Percentiles rank a stretch among this genome's conserved stretches.
Evolutionary conservation across 2,797 vertebrate species (phyloP).

Genomic region (Hypotaenidia okinawae): DNA sequence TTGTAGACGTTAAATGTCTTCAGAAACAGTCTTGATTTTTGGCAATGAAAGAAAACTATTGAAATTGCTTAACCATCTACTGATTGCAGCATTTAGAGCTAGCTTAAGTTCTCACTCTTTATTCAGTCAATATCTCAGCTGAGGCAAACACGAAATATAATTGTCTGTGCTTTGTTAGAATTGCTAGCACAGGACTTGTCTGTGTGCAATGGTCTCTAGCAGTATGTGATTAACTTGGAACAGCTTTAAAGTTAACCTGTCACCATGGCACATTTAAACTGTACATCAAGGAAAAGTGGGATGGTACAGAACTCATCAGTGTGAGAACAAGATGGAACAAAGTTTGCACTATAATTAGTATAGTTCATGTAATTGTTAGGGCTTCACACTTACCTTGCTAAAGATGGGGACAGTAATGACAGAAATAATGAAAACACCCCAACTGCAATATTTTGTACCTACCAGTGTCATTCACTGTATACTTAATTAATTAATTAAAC

Average conservation of each 20-base stretch:
- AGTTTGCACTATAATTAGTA: constrained; percentile 33
- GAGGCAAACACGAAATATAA: not conserved
- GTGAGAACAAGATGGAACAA: not conserved
- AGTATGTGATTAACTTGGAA: constrained; percentile 40
- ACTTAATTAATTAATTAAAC: not conserved
- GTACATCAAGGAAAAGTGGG: not conserved
- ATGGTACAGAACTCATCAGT: not conserved
- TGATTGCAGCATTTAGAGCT: not conserved
- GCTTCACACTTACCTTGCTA: not conserved
- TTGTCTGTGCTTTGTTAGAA: not conserved
- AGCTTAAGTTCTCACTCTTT: not conserved
- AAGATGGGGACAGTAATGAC: not conserved
- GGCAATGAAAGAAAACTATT: not conserved
- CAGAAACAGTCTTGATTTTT: constrained; percentile 26
- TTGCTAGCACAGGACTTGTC: not conserved
- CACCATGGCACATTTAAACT: not conserved
- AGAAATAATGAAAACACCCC: constrained; percentile 12
- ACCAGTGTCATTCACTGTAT: not conserved
- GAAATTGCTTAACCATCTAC: not conserved
- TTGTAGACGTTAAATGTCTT: constrained; percentile 28
- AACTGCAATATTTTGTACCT: not conserved
- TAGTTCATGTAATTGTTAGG: constrained; percentile 18
- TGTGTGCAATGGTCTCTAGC: not conserved
- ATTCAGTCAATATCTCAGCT: not conserved
- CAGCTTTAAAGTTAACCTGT: constrained; percentile 10